A percentile compares a stretch with the other conserved stretches of the same genome.
Conservation (phyloP, 53 echinoderm and acorn worm species). For the Mesocentrotus franciscanus region DNA sequence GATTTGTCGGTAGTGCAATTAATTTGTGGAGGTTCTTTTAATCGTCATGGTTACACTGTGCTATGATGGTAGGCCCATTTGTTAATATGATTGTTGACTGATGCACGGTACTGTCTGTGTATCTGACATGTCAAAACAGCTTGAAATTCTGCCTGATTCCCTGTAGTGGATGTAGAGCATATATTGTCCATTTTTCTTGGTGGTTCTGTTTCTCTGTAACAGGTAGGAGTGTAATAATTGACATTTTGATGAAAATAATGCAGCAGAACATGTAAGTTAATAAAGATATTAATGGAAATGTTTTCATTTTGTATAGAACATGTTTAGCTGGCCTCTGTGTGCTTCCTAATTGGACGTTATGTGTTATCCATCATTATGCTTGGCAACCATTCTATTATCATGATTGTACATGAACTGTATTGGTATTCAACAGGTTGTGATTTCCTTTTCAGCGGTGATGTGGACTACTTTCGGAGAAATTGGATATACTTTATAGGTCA, state of each 20-base stretch:
- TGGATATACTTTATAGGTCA: not conserved
- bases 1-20: slow-evolving; percentile 54
- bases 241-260: not conserved
- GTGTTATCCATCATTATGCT: not conserved
- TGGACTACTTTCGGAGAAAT: not conserved
- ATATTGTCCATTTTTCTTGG: not conserved
- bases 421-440: not conserved
- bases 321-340: not conserved
- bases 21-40: slow-evolving; percentile 60
- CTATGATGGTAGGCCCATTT: slow-evolving; percentile 38
- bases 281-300: not conserved
- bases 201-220: not conserved
- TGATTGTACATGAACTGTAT: not conserved
- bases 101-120: not conserved
- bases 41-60: slow-evolving; percentile 54
- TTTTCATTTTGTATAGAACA: not conserved
- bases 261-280: not conserved
- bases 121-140: slow-evolving; percentile 18
- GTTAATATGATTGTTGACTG: slow-evolving; percentile 42
- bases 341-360: not conserved
- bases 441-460: not conserved
- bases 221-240: not conserved
- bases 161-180: not conserved
- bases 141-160: not conserved
- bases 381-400: not conserved